These are phyloP conservation scores for Alsophila aescularia DNA, from an alignment of 2,888 invertebrate genomes.

Conservation along the genomic window DNA sequence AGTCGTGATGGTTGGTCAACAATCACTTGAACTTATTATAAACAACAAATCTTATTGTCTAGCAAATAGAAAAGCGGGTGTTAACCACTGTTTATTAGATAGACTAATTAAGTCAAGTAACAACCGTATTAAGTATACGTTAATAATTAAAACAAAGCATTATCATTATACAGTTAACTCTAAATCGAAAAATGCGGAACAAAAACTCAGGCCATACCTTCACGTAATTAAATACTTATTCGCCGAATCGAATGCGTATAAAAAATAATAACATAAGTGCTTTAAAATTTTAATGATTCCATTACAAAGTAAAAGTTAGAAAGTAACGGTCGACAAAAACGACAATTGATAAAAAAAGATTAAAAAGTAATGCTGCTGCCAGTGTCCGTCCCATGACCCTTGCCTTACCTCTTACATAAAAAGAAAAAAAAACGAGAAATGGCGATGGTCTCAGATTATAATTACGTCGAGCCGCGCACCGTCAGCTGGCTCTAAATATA, in stretches of 20 bases:
- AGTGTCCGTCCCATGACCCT: slow-evolving; percentile 60
- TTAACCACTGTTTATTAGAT: neutral
- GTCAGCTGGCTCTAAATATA: slow-evolving; percentile 75
- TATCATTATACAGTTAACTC: slow-evolving; percentile 19
- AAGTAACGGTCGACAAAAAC: slow-evolving; percentile 61
- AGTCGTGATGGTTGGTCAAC: slow-evolving; percentile 12
- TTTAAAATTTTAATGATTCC: slow-evolving; percentile 53
- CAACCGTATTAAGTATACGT: slow-evolving; percentile 2
- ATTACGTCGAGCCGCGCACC: slow-evolving; percentile 71
- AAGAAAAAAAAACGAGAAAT: slow-evolving; percentile 60
- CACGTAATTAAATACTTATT: slow-evolving; percentile 45
- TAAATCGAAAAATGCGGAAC: slow-evolving; percentile 17
- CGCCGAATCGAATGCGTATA: slow-evolving; percentile 31
- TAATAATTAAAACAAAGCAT: slow-evolving; percentile 16
- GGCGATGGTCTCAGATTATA: slow-evolving; percentile 74
- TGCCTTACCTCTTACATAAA: slow-evolving; percentile 58
- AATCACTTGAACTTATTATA: slow-evolving; percentile 14
- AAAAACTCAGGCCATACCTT: slow-evolving; percentile 30
- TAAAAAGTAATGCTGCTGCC: slow-evolving; percentile 38
- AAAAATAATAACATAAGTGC: slow-evolving; percentile 53
- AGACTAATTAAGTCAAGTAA: slow-evolving; percentile 7
- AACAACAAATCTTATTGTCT: neutral
- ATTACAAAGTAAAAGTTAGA: slow-evolving; percentile 73
- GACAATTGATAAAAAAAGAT: slow-evolving; percentile 64
- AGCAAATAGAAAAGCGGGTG: neutral